Conservation (phyloP, 2,797 vertebrate genomes). For the Choloepus didactylus region DNA sequence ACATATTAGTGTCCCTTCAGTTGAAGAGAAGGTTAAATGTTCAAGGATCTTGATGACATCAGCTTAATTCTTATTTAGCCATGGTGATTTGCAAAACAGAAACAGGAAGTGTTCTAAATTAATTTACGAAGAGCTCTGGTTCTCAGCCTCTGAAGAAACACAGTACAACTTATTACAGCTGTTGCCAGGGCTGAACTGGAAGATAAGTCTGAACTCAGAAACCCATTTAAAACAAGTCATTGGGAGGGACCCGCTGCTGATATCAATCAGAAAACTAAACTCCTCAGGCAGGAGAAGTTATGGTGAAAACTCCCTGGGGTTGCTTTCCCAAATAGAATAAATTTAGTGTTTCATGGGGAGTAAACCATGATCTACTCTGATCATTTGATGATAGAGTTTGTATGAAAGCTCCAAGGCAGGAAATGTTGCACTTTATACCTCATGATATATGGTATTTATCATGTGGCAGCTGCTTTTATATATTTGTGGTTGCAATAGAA, state of each 20-base stretch:
- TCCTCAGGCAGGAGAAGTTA: no score
- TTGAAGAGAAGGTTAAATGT: conserved; percentile 1
- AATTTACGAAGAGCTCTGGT: conserved; percentile 34
- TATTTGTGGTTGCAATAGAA: accelerated
- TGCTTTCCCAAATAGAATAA: neutral
- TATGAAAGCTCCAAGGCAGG: accelerated
- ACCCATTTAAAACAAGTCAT: accelerated
- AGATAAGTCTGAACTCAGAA: neutral
- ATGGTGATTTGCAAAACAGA: neutral
- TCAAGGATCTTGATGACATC: neutral
- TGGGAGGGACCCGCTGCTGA: neutral
- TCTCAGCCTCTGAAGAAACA: neutral
- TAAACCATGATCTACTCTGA: accelerated
- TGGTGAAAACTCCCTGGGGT: accelerated
- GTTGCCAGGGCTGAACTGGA: accelerated
- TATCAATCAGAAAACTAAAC: neutral
- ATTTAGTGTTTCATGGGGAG: accelerated
- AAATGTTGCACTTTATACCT: accelerated
- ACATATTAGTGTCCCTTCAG: neutral
- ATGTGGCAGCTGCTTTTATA: accelerated
- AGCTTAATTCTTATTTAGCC: neutral
- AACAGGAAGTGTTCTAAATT: conserved; percentile 43
- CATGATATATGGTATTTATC: accelerated
- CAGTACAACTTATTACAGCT: neutral
- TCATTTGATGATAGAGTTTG: neutral